Base-by-base conservation (phyloP, 2,888 invertebrate genomes). In the Conistra vaccinii region DNA sequence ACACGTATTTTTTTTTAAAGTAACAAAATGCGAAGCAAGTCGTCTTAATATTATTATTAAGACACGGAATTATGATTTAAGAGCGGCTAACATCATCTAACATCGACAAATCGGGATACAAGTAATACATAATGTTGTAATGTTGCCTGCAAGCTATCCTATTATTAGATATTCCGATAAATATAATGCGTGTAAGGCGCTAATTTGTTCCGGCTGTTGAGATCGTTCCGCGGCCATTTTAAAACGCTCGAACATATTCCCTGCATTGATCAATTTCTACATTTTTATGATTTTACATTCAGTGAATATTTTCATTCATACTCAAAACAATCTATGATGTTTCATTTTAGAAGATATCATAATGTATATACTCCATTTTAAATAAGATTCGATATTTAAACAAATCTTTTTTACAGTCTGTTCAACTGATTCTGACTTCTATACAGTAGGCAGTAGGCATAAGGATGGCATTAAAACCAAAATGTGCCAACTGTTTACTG, bases 171-270 rank as follows among this genome's bases (percentile, higher is more conserved):
- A 66, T 39, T 42, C 39, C 62, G 81, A 87, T 86, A 85, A 80
- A 80, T 80, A 83, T 80, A 69, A 71, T 81, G 77, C 66, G 74
- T 87, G 73, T 78, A 55, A 81, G 84, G 86, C 66, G 81, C 68
- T 87, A 85, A 86, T 86, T 87, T 85, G 84, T 86, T 86, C 84
- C 87, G 84, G 75, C 68, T 76, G 60, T 67, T 69, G 32, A 42
- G 58, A 76, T 70, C 76, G 79, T 71, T 79, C 26, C 39, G 63
- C 65, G 48, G 73, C 73, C 32, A 73, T 80, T 83, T 68, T 67
- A 68, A 85, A 65, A 75, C 29, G 32, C 67, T 62, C n/a, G 23
- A 73, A 55, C 57, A 65, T n/a, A 57, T 74, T 62, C 48, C 42
- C 51, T 17, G 17, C 35, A 29, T 45, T 32, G 9, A 75, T 78